A percentile compares a stretch with the other conserved stretches of the same genome.
Evolutionary conservation across 2,113 vertebrate species (phyloP).

Genomic region (Gymnarchus niloticus): DNA sequence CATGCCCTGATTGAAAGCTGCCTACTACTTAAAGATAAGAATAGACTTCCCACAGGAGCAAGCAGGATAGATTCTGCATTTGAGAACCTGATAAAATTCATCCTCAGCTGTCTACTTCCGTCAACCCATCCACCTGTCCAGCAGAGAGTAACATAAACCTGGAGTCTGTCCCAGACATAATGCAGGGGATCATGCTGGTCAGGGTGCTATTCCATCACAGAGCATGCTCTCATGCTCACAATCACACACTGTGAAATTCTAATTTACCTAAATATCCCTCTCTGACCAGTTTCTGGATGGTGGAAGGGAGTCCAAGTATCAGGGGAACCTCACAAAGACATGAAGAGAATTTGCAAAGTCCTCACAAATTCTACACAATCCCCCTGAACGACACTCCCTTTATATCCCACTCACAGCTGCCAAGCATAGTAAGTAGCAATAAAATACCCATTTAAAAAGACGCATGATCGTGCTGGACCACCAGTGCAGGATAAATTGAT

Average conservation of each 20-base stretch:
- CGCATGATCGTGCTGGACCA: neutral
- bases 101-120: neutral
- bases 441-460: neutral
- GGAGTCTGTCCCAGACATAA: neutral
- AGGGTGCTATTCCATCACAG: too few relatives aligned
- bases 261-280: too few relatives aligned
- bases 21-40: neutral
- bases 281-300: too few relatives aligned
- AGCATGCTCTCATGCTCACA: too few relatives aligned
- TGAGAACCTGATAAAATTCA: neutral
- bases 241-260: too few relatives aligned
- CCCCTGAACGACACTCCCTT: too few relatives aligned
- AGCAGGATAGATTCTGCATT: neutral
- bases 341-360: too few relatives aligned
- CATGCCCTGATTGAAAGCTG: neutral
- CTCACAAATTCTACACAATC: too few relatives aligned
- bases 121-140: neutral
- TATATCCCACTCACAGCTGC: too few relatives aligned
- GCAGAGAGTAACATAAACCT: neutral
- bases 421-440: too few relatives aligned
- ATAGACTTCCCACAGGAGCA: neutral
- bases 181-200: neutral
- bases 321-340: too few relatives aligned
- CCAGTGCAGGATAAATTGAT: neutral
- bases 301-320: too few relatives aligned